phyloP scores from a whole-genome alignment of 2,113 vertebrate species.

The Polypterus bichir region DNA sequence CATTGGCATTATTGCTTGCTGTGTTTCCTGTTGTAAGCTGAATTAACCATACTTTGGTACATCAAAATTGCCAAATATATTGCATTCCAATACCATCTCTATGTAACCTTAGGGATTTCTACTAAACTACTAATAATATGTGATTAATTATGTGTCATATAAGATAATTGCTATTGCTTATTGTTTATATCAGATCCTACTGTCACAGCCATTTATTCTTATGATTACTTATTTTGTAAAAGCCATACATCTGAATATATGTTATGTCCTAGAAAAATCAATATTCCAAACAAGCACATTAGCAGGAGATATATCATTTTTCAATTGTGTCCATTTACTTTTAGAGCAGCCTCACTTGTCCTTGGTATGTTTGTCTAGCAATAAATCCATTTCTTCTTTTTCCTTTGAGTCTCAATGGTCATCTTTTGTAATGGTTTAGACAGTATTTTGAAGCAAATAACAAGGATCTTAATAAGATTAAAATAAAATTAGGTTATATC shows the following conservation, averaged over 20 bases:
- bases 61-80: too few relatives aligned
- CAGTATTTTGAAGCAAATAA: conserved; percentile 13
- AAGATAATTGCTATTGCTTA: conserved; percentile 17
- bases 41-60: too few relatives aligned
- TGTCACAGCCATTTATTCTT: too few relatives aligned
- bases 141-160: too few relatives aligned
- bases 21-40: too few relatives aligned
- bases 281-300: not conserved
- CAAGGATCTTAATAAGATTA: not conserved
- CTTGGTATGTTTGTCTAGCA: conserved; percentile 30
- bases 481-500: too few relatives aligned
- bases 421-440: conserved; percentile 26
- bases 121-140: too few relatives aligned
- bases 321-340: conserved; percentile 21
- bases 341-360: conserved; percentile 27
- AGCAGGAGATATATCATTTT: conserved; percentile 15
- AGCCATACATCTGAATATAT: not conserved
- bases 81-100: too few relatives aligned
- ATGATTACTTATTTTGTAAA: too few relatives aligned
- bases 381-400: conserved; percentile 46
- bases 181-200: conserved; percentile 11
- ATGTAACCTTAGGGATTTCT: too few relatives aligned
- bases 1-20: too few relatives aligned
- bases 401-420: conserved; percentile 43
- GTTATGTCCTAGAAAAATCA: conserved; percentile 10